phyloP scores from a whole-genome alignment of 2,797 vertebrate genomes.

The Pterois miles region DNA sequence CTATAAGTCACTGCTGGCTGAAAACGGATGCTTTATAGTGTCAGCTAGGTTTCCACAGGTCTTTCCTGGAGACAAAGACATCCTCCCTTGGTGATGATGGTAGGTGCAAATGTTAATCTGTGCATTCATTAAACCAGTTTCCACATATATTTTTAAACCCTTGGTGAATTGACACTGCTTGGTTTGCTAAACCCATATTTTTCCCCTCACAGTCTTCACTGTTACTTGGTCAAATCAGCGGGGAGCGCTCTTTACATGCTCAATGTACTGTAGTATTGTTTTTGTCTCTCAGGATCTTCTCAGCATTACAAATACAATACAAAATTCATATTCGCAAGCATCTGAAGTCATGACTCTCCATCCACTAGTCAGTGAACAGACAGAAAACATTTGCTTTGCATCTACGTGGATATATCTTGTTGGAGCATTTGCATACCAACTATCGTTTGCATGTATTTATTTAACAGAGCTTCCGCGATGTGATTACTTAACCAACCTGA shows the following conservation, averaged over 20 bases:
- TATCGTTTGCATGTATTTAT: conserved; percentile 63
- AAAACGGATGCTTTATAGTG: neutral
- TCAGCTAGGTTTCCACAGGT: neutral
- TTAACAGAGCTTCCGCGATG: conserved; percentile 52
- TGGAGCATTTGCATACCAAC: conserved; percentile 51
- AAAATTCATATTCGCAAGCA: conserved; percentile 60
- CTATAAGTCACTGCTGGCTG: neutral
- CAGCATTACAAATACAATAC: conserved; percentile 55
- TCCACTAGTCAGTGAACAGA: conserved; percentile 45
- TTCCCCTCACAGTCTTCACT: conserved; percentile 25
- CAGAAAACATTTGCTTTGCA: conserved; percentile 54
- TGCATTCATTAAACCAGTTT: neutral
- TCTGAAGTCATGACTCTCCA: conserved; percentile 59
- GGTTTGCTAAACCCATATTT: conserved; percentile 22
- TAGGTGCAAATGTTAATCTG: neutral
- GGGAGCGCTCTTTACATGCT: conserved; percentile 58
- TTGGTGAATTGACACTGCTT: conserved; percentile 3
- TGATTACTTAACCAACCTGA: conserved; percentile 63
- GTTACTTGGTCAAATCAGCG: conserved; percentile 40
- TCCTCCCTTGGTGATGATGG: neutral
- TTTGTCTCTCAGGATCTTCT: conserved; percentile 47
- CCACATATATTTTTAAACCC: conserved; percentile 1
- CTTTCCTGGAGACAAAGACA: neutral
- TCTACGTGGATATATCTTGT: conserved; percentile 37
- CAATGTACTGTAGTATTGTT: conserved; percentile 54